phyloP scores from a whole-genome alignment of 2,113 vertebrate genomes.

The Falco punctatus region DNA sequence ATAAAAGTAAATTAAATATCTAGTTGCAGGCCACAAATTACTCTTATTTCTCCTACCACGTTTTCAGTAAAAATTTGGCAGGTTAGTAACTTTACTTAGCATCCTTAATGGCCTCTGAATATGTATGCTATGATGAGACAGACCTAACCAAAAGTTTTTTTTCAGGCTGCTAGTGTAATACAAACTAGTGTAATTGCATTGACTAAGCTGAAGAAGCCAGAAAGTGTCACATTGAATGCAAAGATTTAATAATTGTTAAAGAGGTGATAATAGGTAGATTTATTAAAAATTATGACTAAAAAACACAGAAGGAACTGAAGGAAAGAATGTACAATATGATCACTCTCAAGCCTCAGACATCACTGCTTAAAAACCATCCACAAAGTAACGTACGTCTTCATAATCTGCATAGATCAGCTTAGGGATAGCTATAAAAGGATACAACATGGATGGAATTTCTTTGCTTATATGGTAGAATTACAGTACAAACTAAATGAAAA shows the following conservation, averaged over 20 bases:
- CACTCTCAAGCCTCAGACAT: neutral
- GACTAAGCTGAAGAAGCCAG: neutral
- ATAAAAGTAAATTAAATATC: slow-evolving; percentile 54
- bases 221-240: neutral
- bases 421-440: neutral
- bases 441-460: neutral
- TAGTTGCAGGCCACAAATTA: neutral
- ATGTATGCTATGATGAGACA: neutral
- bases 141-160: neutral
- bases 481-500: neutral
- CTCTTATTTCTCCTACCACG: slow-evolving; percentile 21
- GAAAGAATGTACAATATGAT: neutral
- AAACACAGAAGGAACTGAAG: neutral
- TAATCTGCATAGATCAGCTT: neutral
- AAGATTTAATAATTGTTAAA: neutral
- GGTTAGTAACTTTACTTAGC: slow-evolving; percentile 15
- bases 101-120: neutral
- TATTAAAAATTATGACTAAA: neutral
- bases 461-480: neutral
- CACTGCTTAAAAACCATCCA: neutral
- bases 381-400: neutral
- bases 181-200: neutral
- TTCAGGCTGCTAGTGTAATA: neutral
- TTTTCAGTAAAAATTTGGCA: slow-evolving; percentile 48
- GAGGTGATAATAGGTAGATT: neutral